These are phyloP conservation scores for Bimastos eiseni DNA, from an alignment of 2,888 invertebrate genomes.

Conservation along the genomic window DNA sequence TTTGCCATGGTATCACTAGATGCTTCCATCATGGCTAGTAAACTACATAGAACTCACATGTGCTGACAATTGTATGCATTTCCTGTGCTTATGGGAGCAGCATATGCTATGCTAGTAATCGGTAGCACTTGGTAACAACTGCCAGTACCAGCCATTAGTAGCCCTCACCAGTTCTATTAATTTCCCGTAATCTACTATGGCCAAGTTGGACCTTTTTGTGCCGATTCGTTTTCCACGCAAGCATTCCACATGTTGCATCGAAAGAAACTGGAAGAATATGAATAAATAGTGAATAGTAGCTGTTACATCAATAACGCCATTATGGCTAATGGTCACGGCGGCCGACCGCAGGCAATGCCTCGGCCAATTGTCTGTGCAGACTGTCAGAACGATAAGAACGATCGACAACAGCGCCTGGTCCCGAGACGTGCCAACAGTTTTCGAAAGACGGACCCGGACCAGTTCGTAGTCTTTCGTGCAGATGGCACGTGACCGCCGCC, in stretches of 20 bases:
- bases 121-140: not conserved
- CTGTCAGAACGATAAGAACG: not conserved
- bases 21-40: not conserved
- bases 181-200: not conserved
- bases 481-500: not conserved
- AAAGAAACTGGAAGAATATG: slow-evolving; percentile 10
- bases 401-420: not conserved
- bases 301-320: slow-evolving; percentile 3
- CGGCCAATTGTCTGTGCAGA: not conserved
- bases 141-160: not conserved
- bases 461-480: not conserved
- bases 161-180: not conserved
- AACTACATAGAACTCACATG: not conserved
- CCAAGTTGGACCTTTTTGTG: not conserved
- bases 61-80: not conserved
- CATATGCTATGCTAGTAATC: not conserved
- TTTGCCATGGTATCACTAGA: slow-evolving; percentile 13
- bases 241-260: not conserved
- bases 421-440: not conserved
- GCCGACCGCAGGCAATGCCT: not conserved
- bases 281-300: slow-evolving; percentile 18
- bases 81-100: not conserved
- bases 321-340: not conserved
- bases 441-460: not conserved
- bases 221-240: not conserved